Conservation (phyloP, 2,113 vertebrate genomes). For the Ameiurus melas region DNA sequence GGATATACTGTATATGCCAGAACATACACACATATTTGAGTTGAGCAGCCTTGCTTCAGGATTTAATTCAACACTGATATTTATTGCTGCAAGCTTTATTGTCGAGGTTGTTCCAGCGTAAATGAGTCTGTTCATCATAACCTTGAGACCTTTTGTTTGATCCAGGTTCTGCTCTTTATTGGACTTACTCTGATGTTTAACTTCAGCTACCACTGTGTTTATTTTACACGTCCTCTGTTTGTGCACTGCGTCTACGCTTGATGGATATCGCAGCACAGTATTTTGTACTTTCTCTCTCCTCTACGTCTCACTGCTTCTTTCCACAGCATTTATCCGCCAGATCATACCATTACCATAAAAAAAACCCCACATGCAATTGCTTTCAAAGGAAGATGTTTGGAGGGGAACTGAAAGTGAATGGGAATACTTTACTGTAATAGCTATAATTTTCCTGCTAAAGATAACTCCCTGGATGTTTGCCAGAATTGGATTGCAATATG, state of each 20-base stretch:
- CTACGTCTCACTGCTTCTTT: constrained; percentile 7
- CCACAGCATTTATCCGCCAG: neutral
- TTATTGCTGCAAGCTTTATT: neutral
- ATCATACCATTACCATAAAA: neutral
- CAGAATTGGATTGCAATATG: constrained; percentile 62
- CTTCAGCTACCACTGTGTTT: constrained; percentile 48
- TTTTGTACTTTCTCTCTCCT: constrained; percentile 22
- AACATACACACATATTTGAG: neutral
- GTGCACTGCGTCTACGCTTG: constrained; percentile 31
- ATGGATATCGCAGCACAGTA: constrained; percentile 46
- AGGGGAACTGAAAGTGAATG: constrained; percentile 64
- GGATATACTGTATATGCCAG: neutral
- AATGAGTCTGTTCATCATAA: constrained; percentile 38
- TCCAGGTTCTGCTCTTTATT: constrained; percentile 45
- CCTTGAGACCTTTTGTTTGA: constrained; percentile 38
- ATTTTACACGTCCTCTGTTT: constrained; percentile 47
- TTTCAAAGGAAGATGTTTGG: constrained; percentile 55
- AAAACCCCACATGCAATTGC: constrained; percentile 48
- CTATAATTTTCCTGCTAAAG: constrained; percentile 68
- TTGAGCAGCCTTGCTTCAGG: neutral
- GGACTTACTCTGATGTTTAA: constrained; percentile 39
- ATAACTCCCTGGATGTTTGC: constrained; percentile 62
- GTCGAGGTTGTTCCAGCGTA: neutral
- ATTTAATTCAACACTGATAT: neutral
- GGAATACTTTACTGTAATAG: constrained; percentile 75